Evolutionary conservation across 2,797 vertebrate genomes (phyloP).

Genomic region (Macropus fuliginosus): DNA sequence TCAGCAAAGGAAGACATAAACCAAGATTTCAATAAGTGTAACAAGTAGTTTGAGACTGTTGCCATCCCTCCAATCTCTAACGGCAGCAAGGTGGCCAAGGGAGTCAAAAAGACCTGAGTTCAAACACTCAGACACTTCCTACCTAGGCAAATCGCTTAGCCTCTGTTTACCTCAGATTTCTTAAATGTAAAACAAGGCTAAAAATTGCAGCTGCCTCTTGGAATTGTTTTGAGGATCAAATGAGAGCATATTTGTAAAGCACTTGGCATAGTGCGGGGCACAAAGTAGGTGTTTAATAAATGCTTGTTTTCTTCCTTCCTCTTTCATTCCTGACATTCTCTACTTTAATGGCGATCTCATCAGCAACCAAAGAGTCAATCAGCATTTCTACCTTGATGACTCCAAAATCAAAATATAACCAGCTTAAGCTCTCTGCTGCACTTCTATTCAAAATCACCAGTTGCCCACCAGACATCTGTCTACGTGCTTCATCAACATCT

Average conservation of each 20-base stretch:
- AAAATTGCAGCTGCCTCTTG: not conserved
- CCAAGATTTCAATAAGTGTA: not conserved
- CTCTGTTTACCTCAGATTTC: not conserved
- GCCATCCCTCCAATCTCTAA: not conserved
- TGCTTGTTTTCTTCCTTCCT: not conserved
- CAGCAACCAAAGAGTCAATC: not conserved
- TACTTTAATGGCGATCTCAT: not conserved
- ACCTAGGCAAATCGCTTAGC: not conserved
- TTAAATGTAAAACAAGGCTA: not conserved
- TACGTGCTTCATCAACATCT: not conserved
- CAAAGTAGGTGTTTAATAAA: too few relatives aligned
- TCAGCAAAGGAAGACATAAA: not conserved
- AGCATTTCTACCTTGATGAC: not conserved
- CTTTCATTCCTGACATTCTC: not conserved
- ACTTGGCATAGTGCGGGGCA: not conserved
- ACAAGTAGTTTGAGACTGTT: not conserved
- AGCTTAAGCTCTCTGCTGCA: not conserved
- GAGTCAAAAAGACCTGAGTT: not conserved
- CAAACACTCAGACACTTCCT: not conserved
- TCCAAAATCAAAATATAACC: not conserved
- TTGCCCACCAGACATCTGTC: not conserved
- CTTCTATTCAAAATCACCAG: not conserved
- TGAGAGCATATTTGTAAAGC: not conserved
- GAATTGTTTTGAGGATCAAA: not conserved
- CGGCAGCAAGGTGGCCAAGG: not conserved